These are phyloP conservation scores for Amblyjoppa proteus DNA, from an alignment of 2,888 invertebrate species.

Conservation along the genomic window DNA sequence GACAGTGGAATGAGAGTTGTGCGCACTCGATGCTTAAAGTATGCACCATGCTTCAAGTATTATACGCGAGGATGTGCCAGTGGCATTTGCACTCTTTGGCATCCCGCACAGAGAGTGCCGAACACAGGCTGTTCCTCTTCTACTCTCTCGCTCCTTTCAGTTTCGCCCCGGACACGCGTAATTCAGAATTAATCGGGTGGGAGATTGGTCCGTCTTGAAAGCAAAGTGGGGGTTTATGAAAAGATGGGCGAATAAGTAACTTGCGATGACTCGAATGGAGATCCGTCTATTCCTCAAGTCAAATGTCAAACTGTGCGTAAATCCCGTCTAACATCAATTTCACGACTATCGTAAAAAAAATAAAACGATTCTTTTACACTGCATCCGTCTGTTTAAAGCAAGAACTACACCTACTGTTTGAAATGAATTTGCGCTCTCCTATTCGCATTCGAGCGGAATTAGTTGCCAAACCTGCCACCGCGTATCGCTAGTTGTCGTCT, in stretches of 20 bases:
- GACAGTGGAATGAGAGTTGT: slow-evolving; percentile 53
- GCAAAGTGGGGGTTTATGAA: background rate
- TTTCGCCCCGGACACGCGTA: background rate
- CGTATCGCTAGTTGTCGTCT: slow-evolving; percentile 25
- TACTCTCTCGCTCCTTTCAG: background rate
- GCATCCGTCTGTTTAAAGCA: background rate
- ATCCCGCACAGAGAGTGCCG: slow-evolving; percentile 37
- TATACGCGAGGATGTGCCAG: slow-evolving; percentile 66
- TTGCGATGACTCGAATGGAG: slow-evolving; percentile 19
- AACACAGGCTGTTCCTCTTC: slow-evolving; percentile 34
- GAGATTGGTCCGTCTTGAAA: background rate
- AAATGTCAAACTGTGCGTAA: slow-evolving; percentile 60
- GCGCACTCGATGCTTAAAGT: slow-evolving; percentile 1
- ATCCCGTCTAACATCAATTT: slow-evolving; percentile 2
- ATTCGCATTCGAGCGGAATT: slow-evolving; percentile 40
- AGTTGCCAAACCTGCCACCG: background rate
- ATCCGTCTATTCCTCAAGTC: slow-evolving; percentile 31
- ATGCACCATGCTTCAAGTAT: slow-evolving; percentile 3
- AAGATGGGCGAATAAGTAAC: slow-evolving; percentile 24
- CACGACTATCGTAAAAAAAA: background rate
- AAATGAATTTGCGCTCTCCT: slow-evolving; percentile 30
- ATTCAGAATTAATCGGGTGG: background rate
- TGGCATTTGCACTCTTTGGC: slow-evolving; percentile 69
- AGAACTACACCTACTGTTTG: background rate
- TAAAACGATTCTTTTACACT: background rate